phyloP scores from a whole-genome alignment of 2,888 invertebrate genomes.

The Atethmia centrago region DNA sequence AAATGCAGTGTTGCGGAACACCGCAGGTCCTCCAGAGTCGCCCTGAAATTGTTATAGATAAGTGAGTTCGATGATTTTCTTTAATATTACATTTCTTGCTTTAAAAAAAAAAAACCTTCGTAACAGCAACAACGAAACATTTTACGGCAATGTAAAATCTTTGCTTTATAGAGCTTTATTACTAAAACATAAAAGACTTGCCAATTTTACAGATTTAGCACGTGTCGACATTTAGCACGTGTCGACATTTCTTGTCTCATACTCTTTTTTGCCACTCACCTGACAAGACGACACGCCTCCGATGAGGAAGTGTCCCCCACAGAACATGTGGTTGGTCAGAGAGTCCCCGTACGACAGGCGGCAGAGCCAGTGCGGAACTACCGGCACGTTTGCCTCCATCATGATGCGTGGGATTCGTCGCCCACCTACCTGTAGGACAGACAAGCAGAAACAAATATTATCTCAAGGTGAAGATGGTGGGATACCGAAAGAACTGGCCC shows the following conservation, averaged over 20 bases:
- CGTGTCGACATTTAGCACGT: not conserved
- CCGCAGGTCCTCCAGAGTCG: slow-evolving; percentile 88
- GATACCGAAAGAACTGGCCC: too few species aligned
- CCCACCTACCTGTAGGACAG: slow-evolving; percentile 78
- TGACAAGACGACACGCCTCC: slow-evolving; percentile 91
- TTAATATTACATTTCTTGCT: not conserved
- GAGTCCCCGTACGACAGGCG: slow-evolving; percentile 85
- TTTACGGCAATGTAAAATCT: not conserved
- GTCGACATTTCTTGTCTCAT: not conserved
- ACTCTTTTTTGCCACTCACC: slow-evolving; percentile 73
- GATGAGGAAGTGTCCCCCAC: slow-evolving; percentile 90
- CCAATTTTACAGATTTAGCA: not conserved
- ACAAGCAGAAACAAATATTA: not conserved
- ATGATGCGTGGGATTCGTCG: slow-evolving; percentile 84
- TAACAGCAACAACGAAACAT: not conserved
- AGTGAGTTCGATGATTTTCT: slow-evolving; percentile 11
- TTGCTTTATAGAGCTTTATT: not conserved
- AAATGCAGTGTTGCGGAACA: slow-evolving; percentile 85
- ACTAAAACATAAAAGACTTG: not conserved
- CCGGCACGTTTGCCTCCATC: slow-evolving; percentile 88
- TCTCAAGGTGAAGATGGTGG: too few species aligned
- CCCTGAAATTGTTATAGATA: slow-evolving; percentile 77
- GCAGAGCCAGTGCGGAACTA: slow-evolving; percentile 87
- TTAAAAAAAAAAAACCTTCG: not conserved
- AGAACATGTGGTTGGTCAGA: slow-evolving; percentile 90